phyloP scores from a whole-genome alignment of 2,797 vertebrate species.

The Sparidentex hasta region DNA sequence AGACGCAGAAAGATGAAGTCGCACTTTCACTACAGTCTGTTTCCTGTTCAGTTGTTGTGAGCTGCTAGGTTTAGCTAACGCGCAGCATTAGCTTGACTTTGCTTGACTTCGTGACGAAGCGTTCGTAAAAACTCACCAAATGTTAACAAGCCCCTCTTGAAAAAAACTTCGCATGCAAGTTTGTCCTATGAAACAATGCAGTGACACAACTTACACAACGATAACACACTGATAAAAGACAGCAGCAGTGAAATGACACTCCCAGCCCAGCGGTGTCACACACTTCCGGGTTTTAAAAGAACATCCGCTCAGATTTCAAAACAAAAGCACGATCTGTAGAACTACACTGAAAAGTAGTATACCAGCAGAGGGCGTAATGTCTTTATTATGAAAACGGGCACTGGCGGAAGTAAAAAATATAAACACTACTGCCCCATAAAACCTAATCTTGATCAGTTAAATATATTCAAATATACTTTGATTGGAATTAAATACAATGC shows the following conservation, averaged over 20 bases:
- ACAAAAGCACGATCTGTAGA: conserved; percentile 37
- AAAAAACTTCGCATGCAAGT: conserved; percentile 14
- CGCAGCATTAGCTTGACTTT: neutral
- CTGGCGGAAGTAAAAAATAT: too few relatives aligned
- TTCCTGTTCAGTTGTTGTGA: neutral
- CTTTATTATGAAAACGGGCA: neutral
- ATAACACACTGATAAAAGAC: accelerated
- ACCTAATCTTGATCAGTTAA: too few relatives aligned
- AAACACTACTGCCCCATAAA: neutral
- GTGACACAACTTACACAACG: conserved; percentile 16
- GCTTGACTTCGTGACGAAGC: neutral
- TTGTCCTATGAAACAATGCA: neutral
- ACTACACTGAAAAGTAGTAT: neutral
- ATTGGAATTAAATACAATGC: too few relatives aligned
- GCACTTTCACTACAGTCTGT: neutral
- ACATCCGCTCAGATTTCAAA: conserved; percentile 28
- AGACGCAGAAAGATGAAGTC: neutral
- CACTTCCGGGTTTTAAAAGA: conserved; percentile 56
- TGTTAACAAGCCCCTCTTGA: neutral
- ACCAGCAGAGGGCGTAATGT: accelerated
- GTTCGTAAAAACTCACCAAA: conserved; percentile 49
- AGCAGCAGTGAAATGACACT: neutral
- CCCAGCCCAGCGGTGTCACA: accelerated
- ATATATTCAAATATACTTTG: too few relatives aligned
- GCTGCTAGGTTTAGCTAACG: conserved; percentile 24